These are phyloP conservation scores for Heliconius cydno DNA, from an alignment of 2,888 invertebrate genomes.

Conservation along the genomic window DNA sequence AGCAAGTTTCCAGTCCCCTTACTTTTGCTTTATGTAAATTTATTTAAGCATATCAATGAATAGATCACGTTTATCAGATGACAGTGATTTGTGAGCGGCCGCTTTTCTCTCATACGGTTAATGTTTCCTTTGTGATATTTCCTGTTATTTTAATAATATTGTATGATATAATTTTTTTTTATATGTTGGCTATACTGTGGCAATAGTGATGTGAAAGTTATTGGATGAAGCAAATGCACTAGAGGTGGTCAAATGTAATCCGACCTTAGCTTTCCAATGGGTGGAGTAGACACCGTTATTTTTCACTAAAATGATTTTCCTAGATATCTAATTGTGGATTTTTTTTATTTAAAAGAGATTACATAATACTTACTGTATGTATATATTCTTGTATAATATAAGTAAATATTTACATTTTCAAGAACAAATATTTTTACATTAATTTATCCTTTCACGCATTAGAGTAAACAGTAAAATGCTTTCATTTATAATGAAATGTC, in stretches of 20 bases:
- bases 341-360: not conserved
- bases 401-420: no score
- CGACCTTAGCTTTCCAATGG: not conserved
- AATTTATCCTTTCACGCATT: no score
- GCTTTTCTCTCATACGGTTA: slow-evolving; percentile 47
- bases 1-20: slow-evolving; percentile 6
- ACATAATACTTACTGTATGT: not conserved
- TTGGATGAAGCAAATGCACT: not conserved
- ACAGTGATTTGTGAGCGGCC: slow-evolving; percentile 44
- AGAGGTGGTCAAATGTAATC: not conserved
- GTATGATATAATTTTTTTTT: not conserved
- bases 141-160: not conserved
- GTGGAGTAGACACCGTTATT: no score
- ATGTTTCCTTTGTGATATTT: slow-evolving; percentile 6
- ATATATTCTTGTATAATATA: no score
- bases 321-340: not conserved
- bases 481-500: no score
- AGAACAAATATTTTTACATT: no score
- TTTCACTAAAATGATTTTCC: not conserved
- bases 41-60: slow-evolving; percentile 40
- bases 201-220: no score
- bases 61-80: slow-evolving; percentile 41
- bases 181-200: no score
- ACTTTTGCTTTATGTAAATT: slow-evolving; percentile 38
- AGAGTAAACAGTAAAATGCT: no score